Conservation (phyloP, 2,113 vertebrate genomes). For the Mirza zaza region DNA sequence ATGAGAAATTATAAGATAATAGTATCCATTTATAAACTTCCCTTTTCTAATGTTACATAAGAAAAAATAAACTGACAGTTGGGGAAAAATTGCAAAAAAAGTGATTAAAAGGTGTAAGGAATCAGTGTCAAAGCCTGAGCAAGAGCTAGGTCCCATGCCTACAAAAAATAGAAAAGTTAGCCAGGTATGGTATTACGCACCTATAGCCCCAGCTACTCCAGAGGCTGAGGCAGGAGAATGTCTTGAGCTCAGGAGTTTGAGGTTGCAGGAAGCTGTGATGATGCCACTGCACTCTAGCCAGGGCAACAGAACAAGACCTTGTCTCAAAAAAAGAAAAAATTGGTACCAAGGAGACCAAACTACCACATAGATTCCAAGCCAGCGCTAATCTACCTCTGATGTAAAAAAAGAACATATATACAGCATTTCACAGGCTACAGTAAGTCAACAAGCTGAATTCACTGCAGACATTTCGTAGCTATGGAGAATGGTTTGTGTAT, state of each 20-base stretch:
- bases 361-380: background rate
- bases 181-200: too few species aligned
- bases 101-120: background rate
- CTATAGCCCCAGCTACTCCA: too few species aligned
- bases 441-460: background rate
- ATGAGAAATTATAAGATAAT: conserved; percentile 3
- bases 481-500: background rate
- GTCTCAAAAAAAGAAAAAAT: background rate
- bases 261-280: too few species aligned
- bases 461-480: background rate
- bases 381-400: background rate
- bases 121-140: background rate
- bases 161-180: too few species aligned
- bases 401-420: background rate
- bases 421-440: rapidly evolving
- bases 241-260: too few species aligned
- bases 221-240: too few species aligned
- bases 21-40: background rate
- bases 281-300: too few species aligned
- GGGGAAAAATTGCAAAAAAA: background rate
- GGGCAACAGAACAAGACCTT: too few species aligned
- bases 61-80: background rate
- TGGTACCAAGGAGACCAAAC: background rate
- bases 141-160: too few species aligned
- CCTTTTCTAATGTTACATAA: background rate